Conservation (phyloP, 2,888 invertebrate species). For the Polydrusus tereticollis region DNA sequence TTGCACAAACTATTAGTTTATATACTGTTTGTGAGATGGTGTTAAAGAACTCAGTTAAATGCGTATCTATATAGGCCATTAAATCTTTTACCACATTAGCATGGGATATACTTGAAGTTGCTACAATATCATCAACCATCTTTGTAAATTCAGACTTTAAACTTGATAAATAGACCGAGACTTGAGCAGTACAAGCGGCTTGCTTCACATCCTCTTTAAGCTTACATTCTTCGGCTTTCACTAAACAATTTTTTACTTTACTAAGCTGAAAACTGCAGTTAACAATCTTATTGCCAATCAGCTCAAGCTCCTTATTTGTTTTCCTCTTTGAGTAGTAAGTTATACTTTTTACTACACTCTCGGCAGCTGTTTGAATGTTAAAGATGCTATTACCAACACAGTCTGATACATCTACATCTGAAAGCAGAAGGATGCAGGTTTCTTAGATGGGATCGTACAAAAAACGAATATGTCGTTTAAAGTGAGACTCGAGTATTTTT, state of each 20-base stretch:
- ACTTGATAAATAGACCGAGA: neutral
- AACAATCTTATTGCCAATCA: neutral
- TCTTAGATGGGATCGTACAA: neutral
- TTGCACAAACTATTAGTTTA: neutral
- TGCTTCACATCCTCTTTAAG: neutral
- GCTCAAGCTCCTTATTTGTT: neutral
- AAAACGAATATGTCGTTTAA: neutral
- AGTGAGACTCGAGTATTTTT: neutral
- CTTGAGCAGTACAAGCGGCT: neutral
- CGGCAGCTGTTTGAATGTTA: neutral
- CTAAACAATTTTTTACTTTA: neutral
- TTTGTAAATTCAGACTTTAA: neutral
- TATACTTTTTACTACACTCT: neutral
- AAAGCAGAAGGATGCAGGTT: neutral
- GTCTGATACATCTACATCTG: neutral
- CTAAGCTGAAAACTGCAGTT: neutral
- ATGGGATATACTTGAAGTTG: neutral
- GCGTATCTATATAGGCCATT: neutral
- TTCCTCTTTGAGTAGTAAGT: neutral
- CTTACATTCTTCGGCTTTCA: neutral
- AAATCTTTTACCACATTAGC: neutral
- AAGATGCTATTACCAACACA: neutral
- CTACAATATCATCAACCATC: neutral
- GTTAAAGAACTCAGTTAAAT: neutral
- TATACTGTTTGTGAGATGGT: neutral